Conservation (phyloP, 30 jellyfish, hydroid and myxozoan species). For the Sanderia malayensis region DNA sequence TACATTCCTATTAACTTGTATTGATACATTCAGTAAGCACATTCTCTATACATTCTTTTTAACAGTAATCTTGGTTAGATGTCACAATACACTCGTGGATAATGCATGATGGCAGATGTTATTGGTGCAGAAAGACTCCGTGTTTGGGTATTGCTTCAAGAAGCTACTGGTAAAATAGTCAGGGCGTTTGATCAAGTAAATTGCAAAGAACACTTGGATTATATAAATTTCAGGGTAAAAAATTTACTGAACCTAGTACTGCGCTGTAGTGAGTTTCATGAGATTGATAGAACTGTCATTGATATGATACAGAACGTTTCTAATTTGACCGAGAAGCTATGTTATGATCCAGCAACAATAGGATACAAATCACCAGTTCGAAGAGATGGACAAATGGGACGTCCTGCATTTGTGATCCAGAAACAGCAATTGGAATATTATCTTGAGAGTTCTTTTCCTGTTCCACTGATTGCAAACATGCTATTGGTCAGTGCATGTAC, state of each 20-base stretch:
- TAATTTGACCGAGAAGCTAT: not conserved
- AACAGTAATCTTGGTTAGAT: no score
- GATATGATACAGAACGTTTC: not conserved
- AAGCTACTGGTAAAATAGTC: no score
- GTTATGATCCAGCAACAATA: not conserved
- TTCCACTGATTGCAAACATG: conserved; percentile 7
- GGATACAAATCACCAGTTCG: not conserved
- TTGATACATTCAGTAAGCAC: conserved; percentile 43
- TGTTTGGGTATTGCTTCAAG: no score
- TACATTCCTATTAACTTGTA: conserved; percentile 23
- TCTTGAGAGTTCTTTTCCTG: not conserved
- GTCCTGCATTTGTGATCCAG: not conserved
- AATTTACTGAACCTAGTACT: not conserved
- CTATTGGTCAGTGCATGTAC: conserved; percentile 1
- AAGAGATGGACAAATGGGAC: not conserved
- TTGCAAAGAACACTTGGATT: conserved; percentile 2
- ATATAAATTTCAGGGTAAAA: not conserved
- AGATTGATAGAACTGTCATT: not conserved
- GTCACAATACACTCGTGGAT: no score
- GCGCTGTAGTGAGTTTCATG: conserved; percentile 17
- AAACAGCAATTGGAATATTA: conserved; percentile 5
- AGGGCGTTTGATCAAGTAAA: not conserved
- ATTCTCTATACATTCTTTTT: no score
- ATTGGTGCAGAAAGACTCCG: no score
- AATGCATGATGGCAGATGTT: no score